Base-by-base conservation (phyloP, 2,888 invertebrate species). In the Abrostola triplasia region DNA sequence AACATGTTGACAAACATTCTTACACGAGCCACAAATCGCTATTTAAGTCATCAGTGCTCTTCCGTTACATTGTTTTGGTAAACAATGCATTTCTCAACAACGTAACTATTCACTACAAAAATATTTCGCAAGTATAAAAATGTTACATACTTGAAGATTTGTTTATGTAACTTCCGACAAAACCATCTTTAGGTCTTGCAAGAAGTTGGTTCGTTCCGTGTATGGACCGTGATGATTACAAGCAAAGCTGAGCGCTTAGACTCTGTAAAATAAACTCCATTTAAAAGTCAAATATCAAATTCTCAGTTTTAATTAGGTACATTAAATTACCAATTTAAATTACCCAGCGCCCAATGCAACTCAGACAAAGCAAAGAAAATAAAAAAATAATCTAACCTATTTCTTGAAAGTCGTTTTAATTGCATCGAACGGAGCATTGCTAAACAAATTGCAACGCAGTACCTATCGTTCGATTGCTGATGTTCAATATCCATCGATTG, bases 401-500 rank as follows among this genome's bases (percentile, higher is more conserved):
- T 24, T 24, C 24, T 24, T 24, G 24, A 24, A 24, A 24, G 24
- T 24, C 4, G 24, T 24, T 24, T 24, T 24, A 24, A 2, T 24
- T 24, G 24, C 24, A 24, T 24, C 24, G 24, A 24, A 24, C 24
- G 24, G 4, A 24, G 13, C 12, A 44, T 44, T 44, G 44, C 13
- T 13, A 13, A 44, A 44, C 44, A 44, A 47, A 55, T 36, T 48
- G 50, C 52, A 49, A 48, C 53, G 11, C 44, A 13, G 7, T 44
- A 38, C 58, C 59, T 66, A 55, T 41, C 50, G 64, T 49, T 37
- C 7, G 6, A 63, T 62, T 6, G 38, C 38, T 55, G 63, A 64
- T 67, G 57, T 65, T 62, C 47, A 37, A 61, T 59, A 52, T 75
- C 44, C 57, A 67, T 63, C 13, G 52, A 57, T 77, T 73, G 53